Evolutionary conservation across 2,797 vertebrate genomes (phyloP).

Genomic region (Squalus acanthias): DNA sequence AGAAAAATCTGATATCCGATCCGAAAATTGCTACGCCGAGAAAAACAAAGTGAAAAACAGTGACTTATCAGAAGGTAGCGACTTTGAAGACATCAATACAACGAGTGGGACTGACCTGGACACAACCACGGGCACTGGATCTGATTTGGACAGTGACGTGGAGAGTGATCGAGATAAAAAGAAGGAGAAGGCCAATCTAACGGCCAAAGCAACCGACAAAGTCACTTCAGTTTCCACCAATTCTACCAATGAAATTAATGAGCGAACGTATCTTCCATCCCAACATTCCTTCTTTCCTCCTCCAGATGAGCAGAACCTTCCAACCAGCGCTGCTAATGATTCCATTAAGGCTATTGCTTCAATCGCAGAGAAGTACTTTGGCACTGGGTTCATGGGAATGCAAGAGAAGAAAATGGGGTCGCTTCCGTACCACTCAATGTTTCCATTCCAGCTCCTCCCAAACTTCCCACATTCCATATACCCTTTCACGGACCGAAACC

Average conservation of each 20-base stretch:
- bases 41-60: slow-evolving; percentile 81
- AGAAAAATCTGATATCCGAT: slow-evolving; percentile 69
- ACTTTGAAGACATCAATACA: slow-evolving; percentile 93
- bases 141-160: slow-evolving; percentile 85
- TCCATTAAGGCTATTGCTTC: slow-evolving; percentile 98
- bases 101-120: slow-evolving; percentile 94
- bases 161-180: slow-evolving; percentile 83
- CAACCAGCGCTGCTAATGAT: slow-evolving; percentile 77
- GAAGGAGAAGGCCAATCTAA: slow-evolving; percentile 62
- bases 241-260: slow-evolving; percentile 60
- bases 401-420: slow-evolving; percentile 94
- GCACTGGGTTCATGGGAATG: slow-evolving; percentile 88
- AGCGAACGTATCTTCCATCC: slow-evolving; percentile 72
- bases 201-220: slow-evolving; percentile 65
- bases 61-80: slow-evolving; percentile 86
- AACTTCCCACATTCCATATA: slow-evolving; percentile 91
- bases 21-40: slow-evolving; percentile 68
- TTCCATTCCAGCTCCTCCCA: slow-evolving; percentile 93
- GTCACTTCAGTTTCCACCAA: slow-evolving; percentile 63
- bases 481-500: slow-evolving; percentile 75
- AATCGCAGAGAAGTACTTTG: slow-evolving; percentile 97
- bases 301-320: slow-evolving; percentile 85
- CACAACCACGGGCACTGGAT: slow-evolving; percentile 88
- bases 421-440: slow-evolving; percentile 90
- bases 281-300: slow-evolving; percentile 94